Base-by-base conservation (phyloP, 2,888 invertebrate species). In the Machimus rusticus region DNA sequence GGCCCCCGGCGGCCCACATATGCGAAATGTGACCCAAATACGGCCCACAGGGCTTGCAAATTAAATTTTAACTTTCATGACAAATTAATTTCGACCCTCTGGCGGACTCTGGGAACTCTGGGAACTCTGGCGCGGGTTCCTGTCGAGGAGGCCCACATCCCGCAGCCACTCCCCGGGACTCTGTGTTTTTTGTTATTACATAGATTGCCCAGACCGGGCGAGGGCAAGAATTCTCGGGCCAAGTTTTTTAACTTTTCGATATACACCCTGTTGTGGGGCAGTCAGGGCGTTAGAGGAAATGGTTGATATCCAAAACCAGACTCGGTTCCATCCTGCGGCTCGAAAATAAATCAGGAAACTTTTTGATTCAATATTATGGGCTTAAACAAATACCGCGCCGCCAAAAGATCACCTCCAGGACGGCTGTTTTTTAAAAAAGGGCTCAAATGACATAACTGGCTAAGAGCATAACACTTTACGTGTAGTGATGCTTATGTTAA, bases 1-100 rank as follows among this genome's bases (percentile, higher is more conserved):
- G 28, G 66, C 66, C 14, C 66, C 8, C 5, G 5, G n/a, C n/a
- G 6, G 51, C 16, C 16, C 43, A 46, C 19, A 28, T 66, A 66
- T 66, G 66, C 66, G 66, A 66, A n/a, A 66, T 66, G 16, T 19
- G 66, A 66, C 66, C 66, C 66, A 66, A 66, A 66, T 66, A 14
- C 28, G 66, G 66, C 23, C 81, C 81, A 14, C 28, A 19, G 81
- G 55, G 81, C 28, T 51, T 46, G 81, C n/a, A 81, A 81, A 81
- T 81, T 81, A 81, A 81, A 81, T 81, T 81, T 81, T 19, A 81
- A 81, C 81, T 81, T 81, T 55, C 81, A 81, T 81, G 81, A 81
- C 28, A 81, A 81, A 81, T 81, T 81, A 81, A 81, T 81, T 46
- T 55, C 14, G 81, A 46, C 81, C 81, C 34, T 81, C 76, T 23